Conservation (phyloP, 1,140 invertebrate species). For the Halyomorpha halys region DNA sequence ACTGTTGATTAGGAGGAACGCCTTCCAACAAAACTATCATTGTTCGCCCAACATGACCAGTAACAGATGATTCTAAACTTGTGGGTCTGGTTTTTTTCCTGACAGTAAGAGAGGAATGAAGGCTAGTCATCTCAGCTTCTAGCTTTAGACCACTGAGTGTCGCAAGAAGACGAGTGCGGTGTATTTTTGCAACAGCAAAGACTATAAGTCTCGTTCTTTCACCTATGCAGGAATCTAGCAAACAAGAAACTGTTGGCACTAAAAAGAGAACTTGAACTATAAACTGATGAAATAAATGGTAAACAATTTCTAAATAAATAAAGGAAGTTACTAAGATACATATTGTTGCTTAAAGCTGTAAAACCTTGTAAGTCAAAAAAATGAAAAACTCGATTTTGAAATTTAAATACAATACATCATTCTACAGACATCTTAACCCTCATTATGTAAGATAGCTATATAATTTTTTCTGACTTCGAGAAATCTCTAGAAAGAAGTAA, state of each 20-base stretch:
- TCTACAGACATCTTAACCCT: no score
- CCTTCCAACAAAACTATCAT: constrained; percentile 89
- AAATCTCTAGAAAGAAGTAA: no score
- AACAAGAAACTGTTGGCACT: constrained; percentile 3
- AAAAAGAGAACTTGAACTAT: background rate
- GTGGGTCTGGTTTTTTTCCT: constrained; percentile 59
- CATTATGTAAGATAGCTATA: no score
- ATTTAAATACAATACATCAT: no score
- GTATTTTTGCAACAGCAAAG: constrained; percentile 79
- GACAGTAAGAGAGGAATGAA: constrained; percentile 66
- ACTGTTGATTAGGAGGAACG: constrained; percentile 78
- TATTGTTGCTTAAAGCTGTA: no score
- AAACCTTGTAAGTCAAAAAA: no score
- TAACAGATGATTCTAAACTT: constrained; percentile 74
- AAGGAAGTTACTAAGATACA: background rate
- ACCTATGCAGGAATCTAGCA: constrained; percentile 1
- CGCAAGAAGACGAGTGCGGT: constrained; percentile 74
- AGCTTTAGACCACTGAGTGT: constrained; percentile 86
- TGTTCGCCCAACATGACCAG: constrained; percentile 80
- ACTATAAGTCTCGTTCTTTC: constrained; percentile 54
- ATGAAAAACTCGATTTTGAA: no score
- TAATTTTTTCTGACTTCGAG: no score
- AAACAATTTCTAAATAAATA: background rate
- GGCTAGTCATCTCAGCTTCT: constrained; percentile 75
- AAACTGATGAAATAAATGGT: background rate